A percentile compares a stretch with the other conserved stretches of the same genome.
These are phyloP conservation scores for Phthorimaea operculella DNA, from an alignment of 1,140 invertebrate species.

Conservation along the genomic window DNA sequence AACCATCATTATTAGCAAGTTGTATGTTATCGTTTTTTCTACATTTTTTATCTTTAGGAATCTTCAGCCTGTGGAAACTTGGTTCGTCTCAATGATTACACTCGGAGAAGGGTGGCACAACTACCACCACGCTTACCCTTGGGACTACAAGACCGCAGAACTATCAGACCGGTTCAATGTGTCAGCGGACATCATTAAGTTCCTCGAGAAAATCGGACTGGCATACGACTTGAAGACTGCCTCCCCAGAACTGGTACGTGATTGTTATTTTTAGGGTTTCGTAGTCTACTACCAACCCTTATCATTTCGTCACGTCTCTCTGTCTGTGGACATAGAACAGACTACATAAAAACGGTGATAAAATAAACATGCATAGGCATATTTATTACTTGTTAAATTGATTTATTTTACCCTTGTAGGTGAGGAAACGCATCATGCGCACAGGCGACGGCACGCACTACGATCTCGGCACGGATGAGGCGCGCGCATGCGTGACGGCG, in stretches of 20 bases:
- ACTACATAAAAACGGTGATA: too few species aligned
- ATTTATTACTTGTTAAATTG: too few species aligned
- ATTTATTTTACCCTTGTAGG: too few species aligned
- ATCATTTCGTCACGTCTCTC: too few species aligned
- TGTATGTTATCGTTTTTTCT: too few species aligned
- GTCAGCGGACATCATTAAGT: constrained; percentile 64
- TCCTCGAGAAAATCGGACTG: constrained; percentile 58
- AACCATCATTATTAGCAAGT: too few species aligned
- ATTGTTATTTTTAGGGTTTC: background rate
- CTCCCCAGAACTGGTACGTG: constrained; percentile 58
- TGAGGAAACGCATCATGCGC: constrained; percentile 35
- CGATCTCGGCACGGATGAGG: constrained; percentile 39
- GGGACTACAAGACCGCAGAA: constrained; percentile 77
- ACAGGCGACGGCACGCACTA: constrained; percentile 52
- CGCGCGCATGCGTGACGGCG: constrained; percentile 29
- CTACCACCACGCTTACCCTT: constrained; percentile 84
- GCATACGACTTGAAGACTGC: constrained; percentile 75
- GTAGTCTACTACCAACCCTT: too few species aligned
- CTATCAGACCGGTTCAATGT: constrained; percentile 57
- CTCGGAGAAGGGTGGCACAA: constrained; percentile 81
- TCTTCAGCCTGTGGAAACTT: constrained; percentile 69
- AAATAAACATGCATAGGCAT: too few species aligned
- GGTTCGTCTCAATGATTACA: constrained; percentile 65
- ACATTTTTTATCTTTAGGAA: constrained; percentile 55
- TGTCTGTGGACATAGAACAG: too few species aligned